Evolutionary conservation across 2,113 vertebrate species (phyloP), one percentile per base, ranked within the genome.

Genomic region (Plecturocebus donacophilus): DNA sequence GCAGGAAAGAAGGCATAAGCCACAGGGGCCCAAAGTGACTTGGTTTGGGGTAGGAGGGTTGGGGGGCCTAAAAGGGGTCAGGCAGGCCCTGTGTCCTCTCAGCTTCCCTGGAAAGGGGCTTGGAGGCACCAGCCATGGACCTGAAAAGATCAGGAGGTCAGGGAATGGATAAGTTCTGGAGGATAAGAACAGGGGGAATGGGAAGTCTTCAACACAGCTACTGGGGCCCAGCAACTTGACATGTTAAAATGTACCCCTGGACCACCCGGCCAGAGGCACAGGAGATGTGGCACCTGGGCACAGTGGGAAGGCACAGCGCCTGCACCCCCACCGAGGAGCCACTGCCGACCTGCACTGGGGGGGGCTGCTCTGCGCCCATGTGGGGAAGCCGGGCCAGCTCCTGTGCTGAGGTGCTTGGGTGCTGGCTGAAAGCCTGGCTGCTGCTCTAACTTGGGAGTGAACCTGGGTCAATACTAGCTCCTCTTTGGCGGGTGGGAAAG

Each of bases 301-400:
- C 42, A 40, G 25, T 6, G 30, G 21, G 32, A 32, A 19, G 14
- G n/a, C 19, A 6, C 5, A 0, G n/a, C 20, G 77, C 71, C 70
- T 2, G 2, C 0, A 2, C 35, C 77, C 54, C 12, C 35, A 35
- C 17, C 25, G 52, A 49, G 35, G 17, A 61, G 87, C 61, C 76
- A 16, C 32, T 14, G 30, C 45, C 47, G 47, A 11, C 64, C 80
- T 3, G 2, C 56, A 3, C 6, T 0, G 2, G 32, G 21, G 21
- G 47, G 58, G 23, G 66, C 25, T 13, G 35, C 30, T 40, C 61
- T 52, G 56, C 3, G 20, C 38, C 8, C 47, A 47, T 45, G 35
- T 16, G 19, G 2, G 42, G n/a, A 61, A 23, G 45, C 10, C 27
- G 8, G 73, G 38, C 40, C 3, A 27, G 47, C 38, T 7, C 32